Conservation (phyloP, 2,888 invertebrate species). For the Lasioglossum malachurum region DNA sequence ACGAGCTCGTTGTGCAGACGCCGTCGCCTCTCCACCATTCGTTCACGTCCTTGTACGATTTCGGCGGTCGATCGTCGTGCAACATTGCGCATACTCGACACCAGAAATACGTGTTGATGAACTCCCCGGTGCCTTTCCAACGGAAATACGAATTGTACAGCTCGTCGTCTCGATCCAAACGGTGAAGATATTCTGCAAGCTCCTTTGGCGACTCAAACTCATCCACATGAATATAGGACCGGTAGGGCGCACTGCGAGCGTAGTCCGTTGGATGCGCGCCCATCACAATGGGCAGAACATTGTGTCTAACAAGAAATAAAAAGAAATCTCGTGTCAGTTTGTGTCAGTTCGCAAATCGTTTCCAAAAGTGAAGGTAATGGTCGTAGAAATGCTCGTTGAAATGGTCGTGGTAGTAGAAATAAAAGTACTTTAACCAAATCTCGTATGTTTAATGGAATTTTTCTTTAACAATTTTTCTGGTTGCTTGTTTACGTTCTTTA, state of each 20-base stretch:
- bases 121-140: slow-evolving; percentile 97
- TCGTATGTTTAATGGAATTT: too few species aligned
- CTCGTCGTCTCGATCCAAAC: slow-evolving; percentile 94
- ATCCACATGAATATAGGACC: slow-evolving; percentile 98
- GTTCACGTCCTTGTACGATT: slow-evolving; percentile 93
- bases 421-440: too few species aligned
- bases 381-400: too few species aligned
- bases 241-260: slow-evolving; percentile 93
- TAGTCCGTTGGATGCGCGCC: slow-evolving; percentile 97
- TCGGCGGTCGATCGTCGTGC: slow-evolving; percentile 88
- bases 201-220: slow-evolving; percentile 95
- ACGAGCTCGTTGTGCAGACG: slow-evolving; percentile 91
- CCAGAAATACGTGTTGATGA: slow-evolving; percentile 98
- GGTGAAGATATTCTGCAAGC: slow-evolving; percentile 93
- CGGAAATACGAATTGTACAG: slow-evolving; percentile 97
- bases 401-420: background rate
- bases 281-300: slow-evolving; percentile 97
- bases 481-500: too few species aligned
- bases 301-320: slow-evolving; percentile 86
- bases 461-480: too few species aligned
- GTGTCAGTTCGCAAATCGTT: background rate
- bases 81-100: slow-evolving; percentile 95
- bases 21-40: slow-evolving; percentile 96
- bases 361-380: background rate
- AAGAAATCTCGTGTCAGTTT: background rate